These are phyloP conservation scores for Tribolium madens DNA, from an alignment of 1,140 invertebrate genomes.

Conservation along the genomic window DNA sequence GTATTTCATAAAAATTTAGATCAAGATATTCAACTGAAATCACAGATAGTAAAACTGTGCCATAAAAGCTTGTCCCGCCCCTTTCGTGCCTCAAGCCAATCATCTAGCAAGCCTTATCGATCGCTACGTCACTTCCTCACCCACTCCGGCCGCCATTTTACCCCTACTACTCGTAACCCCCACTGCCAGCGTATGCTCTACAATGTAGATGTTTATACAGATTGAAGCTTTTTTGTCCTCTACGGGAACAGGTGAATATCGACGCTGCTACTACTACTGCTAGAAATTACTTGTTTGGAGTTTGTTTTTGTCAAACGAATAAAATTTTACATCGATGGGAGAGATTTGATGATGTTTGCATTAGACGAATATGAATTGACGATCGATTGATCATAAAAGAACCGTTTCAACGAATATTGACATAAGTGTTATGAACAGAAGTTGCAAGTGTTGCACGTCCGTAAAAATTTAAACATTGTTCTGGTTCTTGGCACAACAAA, in stretches of 20 bases:
- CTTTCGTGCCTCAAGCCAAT: conserved; percentile 57
- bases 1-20: conserved; percentile 52
- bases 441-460: too few species aligned
- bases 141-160: conserved; percentile 62
- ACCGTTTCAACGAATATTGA: too few species aligned
- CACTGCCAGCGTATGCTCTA: conserved; percentile 39
- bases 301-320: conserved; percentile 37
- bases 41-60: conserved; percentile 59
- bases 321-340: background rate
- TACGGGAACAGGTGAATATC: conserved; percentile 52
- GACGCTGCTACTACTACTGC: conserved; percentile 24
- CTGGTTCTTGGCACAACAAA: too few species aligned
- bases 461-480: too few species aligned
- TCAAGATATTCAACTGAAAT: conserved; percentile 56
- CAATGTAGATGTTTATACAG: conserved; percentile 59
- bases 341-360: conserved; percentile 19
- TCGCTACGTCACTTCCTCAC: conserved; percentile 64
- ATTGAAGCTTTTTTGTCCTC: conserved; percentile 52
- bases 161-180: conserved; percentile 53
- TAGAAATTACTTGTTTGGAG: conserved; percentile 48
- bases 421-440: too few species aligned
- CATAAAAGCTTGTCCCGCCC: conserved; percentile 57
- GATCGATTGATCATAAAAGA: background rate
- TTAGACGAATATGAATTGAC: conserved; percentile 24
- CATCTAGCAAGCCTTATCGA: conserved; percentile 60